Evolutionary conservation across 2,888 invertebrate genomes (phyloP).

Genomic region (Nephrotoma guestfalica): DNA sequence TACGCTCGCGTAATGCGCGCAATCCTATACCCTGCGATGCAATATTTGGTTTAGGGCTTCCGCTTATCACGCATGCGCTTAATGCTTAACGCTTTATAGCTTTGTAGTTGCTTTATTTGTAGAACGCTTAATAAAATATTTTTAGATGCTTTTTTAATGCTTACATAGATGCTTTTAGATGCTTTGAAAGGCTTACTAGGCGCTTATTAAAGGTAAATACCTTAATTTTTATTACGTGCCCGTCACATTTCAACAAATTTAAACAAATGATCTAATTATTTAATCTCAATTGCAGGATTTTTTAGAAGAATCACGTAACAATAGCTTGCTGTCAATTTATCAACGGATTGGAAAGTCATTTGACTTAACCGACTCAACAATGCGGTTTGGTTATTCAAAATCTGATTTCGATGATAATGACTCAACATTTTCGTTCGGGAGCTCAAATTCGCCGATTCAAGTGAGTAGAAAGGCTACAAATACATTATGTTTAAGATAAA

Average conservation of each 20-base stretch:
- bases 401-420: slow-evolving; percentile 37
- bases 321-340: slow-evolving; percentile 30
- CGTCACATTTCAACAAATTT: neutral
- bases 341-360: slow-evolving; percentile 31
- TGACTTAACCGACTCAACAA: slow-evolving; percentile 28
- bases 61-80: neutral
- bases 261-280: neutral
- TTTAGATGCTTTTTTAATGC: neutral
- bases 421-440: slow-evolving; percentile 65
- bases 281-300: slow-evolving; percentile 21
- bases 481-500: neutral
- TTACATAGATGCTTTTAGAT: neutral
- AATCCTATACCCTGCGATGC: neutral
- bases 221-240: neutral
- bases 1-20: neutral
- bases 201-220: neutral
- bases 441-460: slow-evolving; percentile 55
- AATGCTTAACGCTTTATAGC: neutral
- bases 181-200: neutral
- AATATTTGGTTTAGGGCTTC: neutral
- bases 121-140: neutral
- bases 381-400: slow-evolving; percentile 13
- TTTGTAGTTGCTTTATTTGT: neutral
- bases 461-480: slow-evolving; percentile 24
- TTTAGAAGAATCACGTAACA: slow-evolving; percentile 29